Evolutionary conservation across 2,888 invertebrate genomes (phyloP).

Genomic region (Aspidiotus rigidus): DNA sequence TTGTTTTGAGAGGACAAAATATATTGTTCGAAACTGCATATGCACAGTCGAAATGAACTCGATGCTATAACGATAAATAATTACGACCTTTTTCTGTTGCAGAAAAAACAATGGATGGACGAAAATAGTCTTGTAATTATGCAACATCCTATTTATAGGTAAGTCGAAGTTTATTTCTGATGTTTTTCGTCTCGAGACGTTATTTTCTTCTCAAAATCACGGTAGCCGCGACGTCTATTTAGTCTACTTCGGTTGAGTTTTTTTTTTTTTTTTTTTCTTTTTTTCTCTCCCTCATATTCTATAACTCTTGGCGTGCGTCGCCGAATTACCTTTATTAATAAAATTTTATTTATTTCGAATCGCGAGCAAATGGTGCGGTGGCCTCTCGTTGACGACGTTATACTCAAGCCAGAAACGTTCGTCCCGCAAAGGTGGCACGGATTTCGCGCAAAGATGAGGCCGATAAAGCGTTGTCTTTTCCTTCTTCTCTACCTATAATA

Average conservation of each 20-base stretch:
- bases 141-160: constrained; percentile 85
- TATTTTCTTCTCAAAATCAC: constrained; percentile 15
- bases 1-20: too few relatives aligned
- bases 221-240: too few relatives aligned
- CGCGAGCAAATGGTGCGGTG: neutral
- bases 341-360: constrained; percentile 13
- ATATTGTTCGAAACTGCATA: too few relatives aligned
- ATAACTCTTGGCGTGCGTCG: constrained; percentile 26
- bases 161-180: constrained; percentile 37
- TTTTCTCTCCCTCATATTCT: constrained; percentile 19
- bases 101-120: constrained; percentile 75
- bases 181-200: too few relatives aligned
- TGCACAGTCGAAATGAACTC: too few relatives aligned
- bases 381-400: neutral
- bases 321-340: constrained; percentile 31
- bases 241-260: neutral
- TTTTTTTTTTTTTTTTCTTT: constrained; percentile 18
- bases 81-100: constrained; percentile 41
- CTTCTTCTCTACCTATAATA: too few relatives aligned
- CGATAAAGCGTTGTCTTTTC: neutral
- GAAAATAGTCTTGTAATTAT: constrained; percentile 64
- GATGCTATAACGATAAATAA: too few relatives aligned
- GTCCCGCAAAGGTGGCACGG: constrained; percentile 13
- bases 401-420: constrained; percentile 21
- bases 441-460: neutral